Evolutionary conservation across 2,888 invertebrate genomes (phyloP), one percentile per base, ranked within the genome.

Genomic region (Aquatica leii): DNA sequence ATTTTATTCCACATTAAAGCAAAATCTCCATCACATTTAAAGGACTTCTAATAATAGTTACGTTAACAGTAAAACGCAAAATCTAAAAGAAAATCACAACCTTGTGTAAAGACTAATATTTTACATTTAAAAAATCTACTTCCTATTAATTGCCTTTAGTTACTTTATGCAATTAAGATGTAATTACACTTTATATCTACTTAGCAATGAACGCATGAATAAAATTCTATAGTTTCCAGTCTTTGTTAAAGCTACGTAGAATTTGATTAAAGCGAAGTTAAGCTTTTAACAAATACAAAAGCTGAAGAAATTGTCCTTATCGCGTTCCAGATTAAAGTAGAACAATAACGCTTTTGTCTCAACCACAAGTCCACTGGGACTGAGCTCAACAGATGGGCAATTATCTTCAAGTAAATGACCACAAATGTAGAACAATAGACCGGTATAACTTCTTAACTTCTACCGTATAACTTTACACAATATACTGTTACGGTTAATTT

Each of bases 1-100:
- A 77, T 77, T 78, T 78, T 79, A 77, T 77, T 77, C 76, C 73
- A 68, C 69, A 72, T 72, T 77, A 75, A 77, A 77, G 51, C 51
- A 46, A 60, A 65, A 62, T 62, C 49, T 58, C 57, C 62, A 57
- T 62, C 61, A 55, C 61, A 49, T 54, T 51, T 61, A 61, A 37
- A 55, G 18, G 61, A 61, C 49, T 61, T 61, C 54, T 61, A 61
- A 61, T 61, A 55, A 55, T 40, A 46, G 55, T 49, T 35, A 54
- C 43, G 59, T 53, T 59, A 46, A 48, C 53, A 59, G 37, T 59
- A 59, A 59, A 59, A 59, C 50, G 58, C 51, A 15, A 59, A 59
- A 59, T 59, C 59, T 46, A 18, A 53, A 53, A 53, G n/a, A n/a
- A 53, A 59, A 53, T 48, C 53, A 48, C 21, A 15, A 21, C 53